Base-by-base conservation (phyloP, 2,888 invertebrate species). In the Entomobrya multifasciata region DNA sequence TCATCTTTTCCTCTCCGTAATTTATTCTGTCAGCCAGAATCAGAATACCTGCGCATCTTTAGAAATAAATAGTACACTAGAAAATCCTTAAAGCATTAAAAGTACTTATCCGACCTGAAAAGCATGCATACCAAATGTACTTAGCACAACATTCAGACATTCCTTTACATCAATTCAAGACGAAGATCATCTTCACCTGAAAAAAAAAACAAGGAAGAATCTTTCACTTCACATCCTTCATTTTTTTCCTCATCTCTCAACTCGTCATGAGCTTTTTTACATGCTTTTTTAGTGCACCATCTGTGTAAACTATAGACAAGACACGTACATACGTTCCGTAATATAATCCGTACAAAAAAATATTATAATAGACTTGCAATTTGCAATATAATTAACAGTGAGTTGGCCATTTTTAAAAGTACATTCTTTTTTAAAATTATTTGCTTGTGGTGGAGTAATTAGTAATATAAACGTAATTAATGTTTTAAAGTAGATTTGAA, bases 391-490 rank as follows among this genome's bases (percentile, higher is more conserved):
- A n/a, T 82, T 76, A 17, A 67, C 77, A 67, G 67, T 84, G 84
- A 84, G 84, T 84, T 84, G 84, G 84, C 84, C 77, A 84, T 84
- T 84, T 84, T 77, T 65, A 52, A 67, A n/a, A n/a, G n/a, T 70
- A 22, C 52, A 49, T 55, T 74, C 49, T 11, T 44, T 36, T 8
- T 36, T 36, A 36, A 36, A 36, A 36, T 36, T 6, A 36, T 8
- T 8, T 36, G 36, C 36, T 57, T 2, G 25, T 25, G 25, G 11
- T 57, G 22, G 3, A 25, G 55, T 3, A 62, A 62, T 62, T 62
- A 30, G 65, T 36, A 36, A 8, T 36, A 36, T n/a, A n/a, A n/a
- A n/a, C n/a, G n/a, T n/a, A n/a, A n/a, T n/a, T n/a, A n/a, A n/a
- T n/a, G n/a, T n/a, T n/a, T n/a, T n/a, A n/a, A n/a, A n/a, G n/a